These are phyloP conservation scores for Drosophila prostipennis DNA, from an alignment of 2,888 invertebrate genomes.

Conservation along the genomic window DNA sequence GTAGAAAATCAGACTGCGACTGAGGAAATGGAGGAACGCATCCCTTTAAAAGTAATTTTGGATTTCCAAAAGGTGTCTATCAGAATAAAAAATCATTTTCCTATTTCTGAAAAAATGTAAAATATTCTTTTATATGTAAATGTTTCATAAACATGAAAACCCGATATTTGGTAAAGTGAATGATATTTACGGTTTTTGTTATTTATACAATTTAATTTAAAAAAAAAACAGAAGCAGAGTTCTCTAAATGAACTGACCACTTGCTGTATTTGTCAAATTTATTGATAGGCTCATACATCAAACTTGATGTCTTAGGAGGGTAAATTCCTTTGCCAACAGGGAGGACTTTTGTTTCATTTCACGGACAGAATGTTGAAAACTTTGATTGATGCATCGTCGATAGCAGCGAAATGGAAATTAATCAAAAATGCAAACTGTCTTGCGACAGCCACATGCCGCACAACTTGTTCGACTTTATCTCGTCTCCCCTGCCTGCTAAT, in stretches of 20 bases:
- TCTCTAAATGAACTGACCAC: conserved; percentile 28
- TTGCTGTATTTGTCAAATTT: conserved; percentile 31
- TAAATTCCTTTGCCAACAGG: conserved; percentile 5
- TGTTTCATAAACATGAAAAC: too few relatives aligned
- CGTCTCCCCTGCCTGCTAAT: conserved; percentile 33
- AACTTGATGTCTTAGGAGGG: background rate
- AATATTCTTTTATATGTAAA: too few relatives aligned
- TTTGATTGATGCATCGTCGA: conserved; percentile 55
- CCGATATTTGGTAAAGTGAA: too few relatives aligned
- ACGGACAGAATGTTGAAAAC: conserved; percentile 48
- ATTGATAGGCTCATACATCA: conserved; percentile 44
- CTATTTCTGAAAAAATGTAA: too few relatives aligned
- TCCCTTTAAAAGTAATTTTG: background rate
- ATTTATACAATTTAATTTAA: background rate
- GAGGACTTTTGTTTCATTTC: conserved; percentile 27
- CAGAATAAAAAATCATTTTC: background rate
- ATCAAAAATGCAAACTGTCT: conserved; percentile 52
- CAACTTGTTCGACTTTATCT: conserved; percentile 48
- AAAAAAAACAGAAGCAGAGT: background rate
- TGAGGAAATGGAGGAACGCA: too few relatives aligned
- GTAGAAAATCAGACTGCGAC: background rate
- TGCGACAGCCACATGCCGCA: conserved; percentile 46
- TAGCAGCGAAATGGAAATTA: conserved; percentile 39
- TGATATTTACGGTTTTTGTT: background rate
- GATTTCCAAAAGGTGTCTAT: background rate